These are phyloP conservation scores for Percopsis transmontana DNA, from an alignment of 2,113 vertebrate species.

Conservation along the genomic window DNA sequence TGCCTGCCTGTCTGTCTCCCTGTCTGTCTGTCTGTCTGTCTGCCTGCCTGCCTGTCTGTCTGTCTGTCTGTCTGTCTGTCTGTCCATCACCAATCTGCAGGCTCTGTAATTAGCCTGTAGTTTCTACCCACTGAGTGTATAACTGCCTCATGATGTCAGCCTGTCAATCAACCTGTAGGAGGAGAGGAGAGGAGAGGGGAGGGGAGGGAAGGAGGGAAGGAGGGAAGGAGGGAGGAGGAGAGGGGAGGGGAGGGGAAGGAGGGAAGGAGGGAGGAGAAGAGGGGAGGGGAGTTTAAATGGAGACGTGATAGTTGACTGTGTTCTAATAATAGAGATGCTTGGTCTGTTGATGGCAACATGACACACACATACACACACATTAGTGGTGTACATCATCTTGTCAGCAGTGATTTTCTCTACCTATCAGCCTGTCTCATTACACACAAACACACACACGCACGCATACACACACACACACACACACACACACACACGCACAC, in stretches of 20 bases:
- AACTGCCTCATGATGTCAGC: slow-evolving; percentile 19
- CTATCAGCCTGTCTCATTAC: background rate
- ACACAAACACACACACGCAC: background rate
- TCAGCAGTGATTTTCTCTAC: background rate
- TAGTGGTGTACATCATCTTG: background rate
- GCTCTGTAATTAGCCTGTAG: slow-evolving; percentile 7
- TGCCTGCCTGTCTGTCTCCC: background rate
- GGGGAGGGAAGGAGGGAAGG: no score
- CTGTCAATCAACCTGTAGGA: slow-evolving; percentile 8
- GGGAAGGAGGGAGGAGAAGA: background rate
- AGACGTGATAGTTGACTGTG: background rate
- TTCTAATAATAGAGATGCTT: background rate
- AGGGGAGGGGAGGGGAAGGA: background rate
- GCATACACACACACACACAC: background rate
- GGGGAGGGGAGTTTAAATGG: background rate
- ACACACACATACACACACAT: background rate
- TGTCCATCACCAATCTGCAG: background rate
- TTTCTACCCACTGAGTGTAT: slow-evolving; percentile 10
- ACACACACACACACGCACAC: background rate
- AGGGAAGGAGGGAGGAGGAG: background rate
- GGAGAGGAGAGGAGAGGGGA: background rate
- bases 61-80: background rate
- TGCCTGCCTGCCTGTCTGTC: background rate
- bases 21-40: background rate
- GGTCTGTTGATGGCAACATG: background rate